These are phyloP conservation scores for Drosophila macrothrix DNA, from an alignment of 2,888 invertebrate species.

Conservation along the genomic window DNA sequence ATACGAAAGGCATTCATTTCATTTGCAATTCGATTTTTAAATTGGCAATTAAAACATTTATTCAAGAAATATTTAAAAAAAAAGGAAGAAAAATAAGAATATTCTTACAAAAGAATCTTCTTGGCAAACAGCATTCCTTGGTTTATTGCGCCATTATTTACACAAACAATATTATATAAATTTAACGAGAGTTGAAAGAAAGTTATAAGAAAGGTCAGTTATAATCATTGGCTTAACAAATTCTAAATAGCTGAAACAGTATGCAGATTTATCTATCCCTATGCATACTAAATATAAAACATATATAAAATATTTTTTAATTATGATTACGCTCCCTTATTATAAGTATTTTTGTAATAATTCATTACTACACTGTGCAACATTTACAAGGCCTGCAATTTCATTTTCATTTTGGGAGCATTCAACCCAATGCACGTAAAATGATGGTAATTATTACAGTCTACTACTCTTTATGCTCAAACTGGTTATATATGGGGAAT, in stretches of 20 bases:
- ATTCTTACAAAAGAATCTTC: background rate
- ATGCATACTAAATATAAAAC: background rate
- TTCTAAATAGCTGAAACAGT: background rate
- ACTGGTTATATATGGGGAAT: conserved; percentile 47
- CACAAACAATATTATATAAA: background rate
- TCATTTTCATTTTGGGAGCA: conserved; percentile 65
- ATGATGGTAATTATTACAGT: conserved; percentile 58
- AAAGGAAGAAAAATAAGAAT: background rate
- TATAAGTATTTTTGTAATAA: background rate
- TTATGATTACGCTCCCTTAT: background rate
- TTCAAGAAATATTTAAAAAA: background rate
- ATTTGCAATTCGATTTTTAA: conserved; percentile 8
- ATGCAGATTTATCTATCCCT: background rate
- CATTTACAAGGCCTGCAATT: conserved; percentile 55
- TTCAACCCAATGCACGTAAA: conserved; percentile 63
- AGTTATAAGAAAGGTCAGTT: background rate
- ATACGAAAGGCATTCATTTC: conserved; percentile 19
- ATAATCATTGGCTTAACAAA: background rate
- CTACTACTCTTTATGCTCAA: conserved; percentile 46
- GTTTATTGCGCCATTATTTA: background rate
- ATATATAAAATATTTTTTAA: background rate
- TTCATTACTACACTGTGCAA: conserved; percentile 29
- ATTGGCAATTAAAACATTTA: background rate
- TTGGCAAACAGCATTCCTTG: background rate
- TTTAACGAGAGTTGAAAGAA: background rate